Percentiles rank a stretch among this genome's conserved stretches.
Conservation (phyloP, 2,113 vertebrate species). For the Phrynosoma platyrhinos region DNA sequence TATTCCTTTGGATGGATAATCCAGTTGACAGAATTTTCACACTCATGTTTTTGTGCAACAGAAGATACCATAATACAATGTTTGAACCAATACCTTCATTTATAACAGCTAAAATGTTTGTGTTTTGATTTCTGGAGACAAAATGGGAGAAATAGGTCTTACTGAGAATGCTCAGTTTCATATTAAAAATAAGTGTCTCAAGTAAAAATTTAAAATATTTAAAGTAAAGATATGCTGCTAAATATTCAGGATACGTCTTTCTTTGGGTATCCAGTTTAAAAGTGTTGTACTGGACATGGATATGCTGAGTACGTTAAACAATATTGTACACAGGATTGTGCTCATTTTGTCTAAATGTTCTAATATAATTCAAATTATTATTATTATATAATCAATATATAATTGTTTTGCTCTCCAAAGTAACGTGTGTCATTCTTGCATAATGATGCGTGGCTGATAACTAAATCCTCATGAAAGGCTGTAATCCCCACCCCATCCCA, state of each 20-base stretch:
- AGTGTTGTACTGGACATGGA: background rate
- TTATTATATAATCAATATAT: constrained; percentile 1
- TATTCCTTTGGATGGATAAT: constrained; percentile 16
- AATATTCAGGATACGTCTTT: constrained; percentile 23
- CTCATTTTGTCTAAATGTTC: constrained; percentile 50
- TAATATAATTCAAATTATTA: constrained; percentile 41
- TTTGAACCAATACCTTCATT: constrained; percentile 20
- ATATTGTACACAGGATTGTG: constrained; percentile 15
- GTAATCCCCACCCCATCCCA: background rate
- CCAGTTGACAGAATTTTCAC: constrained; percentile 35
- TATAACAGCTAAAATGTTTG: constrained; percentile 30
- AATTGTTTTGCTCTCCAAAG: constrained; percentile 43
- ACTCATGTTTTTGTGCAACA: constrained; percentile 39
- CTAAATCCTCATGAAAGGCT: background rate
- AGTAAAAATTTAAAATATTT: constrained; percentile 26
- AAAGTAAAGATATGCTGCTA: constrained; percentile 39
- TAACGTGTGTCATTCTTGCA: background rate
- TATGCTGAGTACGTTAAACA: constrained; percentile 22
- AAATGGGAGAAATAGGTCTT: constrained; percentile 20
- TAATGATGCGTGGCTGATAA: background rate
- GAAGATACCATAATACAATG: constrained; percentile 36
- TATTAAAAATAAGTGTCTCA: background rate
- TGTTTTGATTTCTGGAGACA: constrained; percentile 32
- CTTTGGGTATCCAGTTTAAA: constrained; percentile 16
- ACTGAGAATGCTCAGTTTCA: constrained; percentile 36